Conservation (phyloP, 2,797 vertebrate species). For the Toxotes lorentzi region DNA sequence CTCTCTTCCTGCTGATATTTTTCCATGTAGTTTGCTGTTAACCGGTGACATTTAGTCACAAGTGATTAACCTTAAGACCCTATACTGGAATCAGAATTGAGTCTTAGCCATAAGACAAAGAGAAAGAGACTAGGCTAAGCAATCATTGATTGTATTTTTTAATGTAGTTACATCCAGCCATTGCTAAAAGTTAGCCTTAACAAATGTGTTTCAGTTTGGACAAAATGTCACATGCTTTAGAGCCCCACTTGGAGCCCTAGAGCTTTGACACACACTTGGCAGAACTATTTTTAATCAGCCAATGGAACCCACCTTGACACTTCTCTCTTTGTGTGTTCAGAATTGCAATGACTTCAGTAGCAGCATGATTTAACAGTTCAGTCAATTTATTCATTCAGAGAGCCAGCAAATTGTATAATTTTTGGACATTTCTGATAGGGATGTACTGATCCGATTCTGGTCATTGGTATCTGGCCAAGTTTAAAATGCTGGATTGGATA, state of each 20-base stretch:
- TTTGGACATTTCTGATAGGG: slow-evolving; percentile 17
- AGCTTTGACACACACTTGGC: slow-evolving; percentile 33
- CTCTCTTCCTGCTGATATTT: slow-evolving; percentile 19
- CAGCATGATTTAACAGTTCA: slow-evolving; percentile 39
- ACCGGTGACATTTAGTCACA: slow-evolving; percentile 52
- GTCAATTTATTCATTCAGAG: slow-evolving; percentile 33
- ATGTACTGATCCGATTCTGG: slow-evolving; percentile 27
- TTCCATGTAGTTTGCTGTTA: slow-evolving; percentile 30
- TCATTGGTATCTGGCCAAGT: slow-evolving; percentile 34
- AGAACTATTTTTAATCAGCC: slow-evolving; percentile 58
- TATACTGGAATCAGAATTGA: slow-evolving; percentile 19
- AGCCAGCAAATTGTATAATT: slow-evolving; percentile 19
- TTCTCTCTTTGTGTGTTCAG: slow-evolving; percentile 36
- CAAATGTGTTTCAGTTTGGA: slow-evolving; percentile 57
- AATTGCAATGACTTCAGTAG: slow-evolving; percentile 47
- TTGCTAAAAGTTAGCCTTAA: slow-evolving; percentile 45
- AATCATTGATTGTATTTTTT: slow-evolving; percentile 26
- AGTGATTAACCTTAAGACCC: slow-evolving; percentile 48
- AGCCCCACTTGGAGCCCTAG: slow-evolving; percentile 18
- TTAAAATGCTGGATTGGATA: slow-evolving; percentile 31
- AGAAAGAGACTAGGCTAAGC: not conserved
- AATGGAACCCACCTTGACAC: slow-evolving; percentile 25
- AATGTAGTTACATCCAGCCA: slow-evolving; percentile 34
- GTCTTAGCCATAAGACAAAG: slow-evolving; percentile 1
- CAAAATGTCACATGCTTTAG: slow-evolving; percentile 60